Conservation (phyloP, 2,888 invertebrate genomes). For the Bruchidius siliquastri region DNA sequence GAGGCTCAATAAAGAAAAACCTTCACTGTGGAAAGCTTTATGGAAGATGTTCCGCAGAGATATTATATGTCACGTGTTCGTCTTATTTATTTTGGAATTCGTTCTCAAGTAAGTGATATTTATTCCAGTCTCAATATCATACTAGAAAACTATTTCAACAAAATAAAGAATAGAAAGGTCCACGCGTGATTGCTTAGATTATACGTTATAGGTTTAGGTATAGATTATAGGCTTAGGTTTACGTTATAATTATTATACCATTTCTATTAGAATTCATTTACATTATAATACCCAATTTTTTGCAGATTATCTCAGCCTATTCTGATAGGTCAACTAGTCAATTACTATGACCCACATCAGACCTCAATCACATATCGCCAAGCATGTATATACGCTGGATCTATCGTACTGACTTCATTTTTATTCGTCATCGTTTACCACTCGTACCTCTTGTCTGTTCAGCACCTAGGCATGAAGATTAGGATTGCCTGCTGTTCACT, state of each 20-base stretch:
- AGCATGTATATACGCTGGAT: slow-evolving; percentile 29
- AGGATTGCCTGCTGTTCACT: slow-evolving; percentile 62
- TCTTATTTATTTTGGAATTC: slow-evolving; percentile 32
- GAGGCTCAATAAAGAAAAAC: slow-evolving; percentile 27
- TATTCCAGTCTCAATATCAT: no score
- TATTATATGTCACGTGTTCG: slow-evolving; percentile 28
- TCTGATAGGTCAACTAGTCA: slow-evolving; percentile 32
- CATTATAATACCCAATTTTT: neutral
- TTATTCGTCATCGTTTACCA: slow-evolving; percentile 62
- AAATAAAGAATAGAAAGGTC: no score
- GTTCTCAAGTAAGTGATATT: slow-evolving; percentile 31
- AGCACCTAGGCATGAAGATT: slow-evolving; percentile 76
- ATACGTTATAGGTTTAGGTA: no score
- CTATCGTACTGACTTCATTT: slow-evolving; percentile 42
- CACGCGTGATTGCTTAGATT: no score
- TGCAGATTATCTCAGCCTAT: slow-evolving; percentile 34
- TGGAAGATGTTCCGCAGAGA: slow-evolving; percentile 35
- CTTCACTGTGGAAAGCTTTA: slow-evolving; percentile 33
- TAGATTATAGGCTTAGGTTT: no score
- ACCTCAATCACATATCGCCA: slow-evolving; percentile 21
- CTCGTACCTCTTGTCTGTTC: slow-evolving; percentile 83
- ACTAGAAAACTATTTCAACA: no score
- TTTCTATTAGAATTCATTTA: neutral
- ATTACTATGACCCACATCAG: slow-evolving; percentile 29
- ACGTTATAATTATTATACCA: no score